phyloP scores from a whole-genome alignment of 2,888 invertebrate species.

The Dione vanillae region DNA sequence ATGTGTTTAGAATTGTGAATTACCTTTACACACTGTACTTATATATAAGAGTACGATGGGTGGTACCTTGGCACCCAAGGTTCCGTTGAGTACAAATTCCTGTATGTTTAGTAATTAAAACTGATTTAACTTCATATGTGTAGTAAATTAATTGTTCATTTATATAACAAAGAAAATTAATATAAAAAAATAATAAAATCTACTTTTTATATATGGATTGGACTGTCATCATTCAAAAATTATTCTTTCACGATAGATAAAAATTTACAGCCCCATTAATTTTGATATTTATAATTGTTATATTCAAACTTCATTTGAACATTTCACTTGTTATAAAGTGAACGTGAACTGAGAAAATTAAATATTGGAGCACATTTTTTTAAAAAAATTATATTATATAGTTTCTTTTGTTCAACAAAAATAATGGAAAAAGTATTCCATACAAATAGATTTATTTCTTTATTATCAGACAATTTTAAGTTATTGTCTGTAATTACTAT shows the following conservation, averaged over 20 bases:
- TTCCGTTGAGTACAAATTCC: too few species aligned
- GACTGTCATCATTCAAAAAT: neutral
- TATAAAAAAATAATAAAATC: neutral
- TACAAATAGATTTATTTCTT: neutral
- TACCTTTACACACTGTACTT: too few species aligned
- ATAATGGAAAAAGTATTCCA: constrained; percentile 11
- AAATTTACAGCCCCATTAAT: constrained; percentile 9
- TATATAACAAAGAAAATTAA: too few species aligned
- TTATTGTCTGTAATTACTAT: neutral
- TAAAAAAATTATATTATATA: neutral
- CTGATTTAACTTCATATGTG: too few species aligned
- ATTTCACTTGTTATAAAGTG: neutral
- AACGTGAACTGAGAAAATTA: neutral
- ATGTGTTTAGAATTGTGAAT: too few species aligned
- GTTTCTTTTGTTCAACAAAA: neutral
- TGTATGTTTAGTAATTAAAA: too few species aligned
- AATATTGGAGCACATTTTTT: neutral
- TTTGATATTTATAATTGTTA: neutral
- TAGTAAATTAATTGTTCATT: too few species aligned
- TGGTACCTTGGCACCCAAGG: too few species aligned
- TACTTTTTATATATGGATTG: neutral
- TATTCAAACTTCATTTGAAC: neutral
- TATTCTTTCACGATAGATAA: constrained; percentile 3
- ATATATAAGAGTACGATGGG: too few species aligned
- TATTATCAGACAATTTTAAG: constrained; percentile 8